These are phyloP conservation scores for Tricholauxania praeusta DNA, from an alignment of 2,888 invertebrate species.

Conservation along the genomic window DNA sequence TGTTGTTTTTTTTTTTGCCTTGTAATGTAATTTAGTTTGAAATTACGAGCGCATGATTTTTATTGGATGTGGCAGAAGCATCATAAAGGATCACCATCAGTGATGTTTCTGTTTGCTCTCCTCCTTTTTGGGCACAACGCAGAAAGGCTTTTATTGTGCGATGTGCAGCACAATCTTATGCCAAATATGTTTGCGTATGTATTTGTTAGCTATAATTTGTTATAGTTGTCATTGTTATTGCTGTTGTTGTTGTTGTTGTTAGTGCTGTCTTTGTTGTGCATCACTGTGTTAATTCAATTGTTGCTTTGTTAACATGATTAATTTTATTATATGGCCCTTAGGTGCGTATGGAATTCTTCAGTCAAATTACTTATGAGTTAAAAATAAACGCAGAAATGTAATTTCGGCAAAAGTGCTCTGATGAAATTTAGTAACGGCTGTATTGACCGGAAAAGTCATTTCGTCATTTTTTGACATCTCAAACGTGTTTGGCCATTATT, in stretches of 20 bases:
- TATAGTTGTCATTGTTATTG: not conserved
- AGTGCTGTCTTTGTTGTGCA: not conserved
- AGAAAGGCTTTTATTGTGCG: not conserved
- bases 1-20: constrained; percentile 16
- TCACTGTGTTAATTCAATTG: constrained; percentile 4
- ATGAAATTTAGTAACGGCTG: too few species aligned
- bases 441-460: too few species aligned
- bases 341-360: too few species aligned
- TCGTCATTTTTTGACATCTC: too few species aligned
- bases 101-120: not conserved
- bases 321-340: not conserved
- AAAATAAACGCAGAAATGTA: too few species aligned
- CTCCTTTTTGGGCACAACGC: not conserved
- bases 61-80: constrained; percentile 26
- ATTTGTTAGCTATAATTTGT: constrained; percentile 4
- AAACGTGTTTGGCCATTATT: too few species aligned
- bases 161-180: not conserved
- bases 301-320: constrained; percentile 12
- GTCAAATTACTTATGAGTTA: too few species aligned
- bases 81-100: constrained; percentile 26
- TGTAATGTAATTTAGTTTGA: constrained; percentile 29
- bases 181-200: not conserved
- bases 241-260: constrained; percentile 5
- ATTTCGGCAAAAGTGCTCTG: too few species aligned
- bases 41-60: constrained; percentile 29